Evolutionary conservation across 2,113 vertebrate genomes (phyloP), one percentile per base, ranked within the genome.

Genomic region (Euleptes europaea): DNA sequence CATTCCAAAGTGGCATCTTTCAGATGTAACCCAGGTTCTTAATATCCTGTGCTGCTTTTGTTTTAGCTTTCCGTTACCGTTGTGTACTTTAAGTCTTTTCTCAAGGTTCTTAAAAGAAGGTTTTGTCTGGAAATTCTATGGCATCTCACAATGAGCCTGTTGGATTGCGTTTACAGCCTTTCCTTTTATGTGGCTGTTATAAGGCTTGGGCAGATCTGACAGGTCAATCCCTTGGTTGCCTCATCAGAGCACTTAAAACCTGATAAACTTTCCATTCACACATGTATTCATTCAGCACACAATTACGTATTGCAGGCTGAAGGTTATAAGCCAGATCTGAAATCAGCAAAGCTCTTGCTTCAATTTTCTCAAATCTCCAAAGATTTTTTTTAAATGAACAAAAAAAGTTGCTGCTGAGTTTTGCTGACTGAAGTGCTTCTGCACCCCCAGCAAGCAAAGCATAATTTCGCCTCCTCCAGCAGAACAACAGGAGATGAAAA

Each of bases 341-440:
- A 90, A 91, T 94, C 94, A 92, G 81, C 60, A 17, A 89, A 88
- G 78, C 28, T 44, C 14, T 19, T 67, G 14, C 90, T 95, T 93
- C 92, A 86, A 87, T 94, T 95, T 93, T 82, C 92, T 90, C 84
- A 90, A 89, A 88, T 93, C 94, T 92, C 90, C 1, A 2, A 85
- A 90, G 92, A 85, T 4, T 51, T 76, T 74, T 90, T 76, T 74
- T 90, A 91, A 92, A 90, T 85, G 88, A 91, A 87, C 85, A 86
- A 94, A 93, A 47, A 57, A 92, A 92, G 87, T 92, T 89, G 89
- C 87, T 1, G 15, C 87, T 88, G 89, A 80, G 78, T 94, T 72
- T 92, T 96, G 90, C 89, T 5, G 35, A 83, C 88, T 14, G 47
- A 44, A 74, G 86, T 89, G 91, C 93, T 95, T 95, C 92, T 51